A percentile compares a stretch with the other conserved stretches of the same genome.
Evolutionary conservation across 2,113 vertebrate species (phyloP).

Genomic region (Ptilorrhoa leucosticta): DNA sequence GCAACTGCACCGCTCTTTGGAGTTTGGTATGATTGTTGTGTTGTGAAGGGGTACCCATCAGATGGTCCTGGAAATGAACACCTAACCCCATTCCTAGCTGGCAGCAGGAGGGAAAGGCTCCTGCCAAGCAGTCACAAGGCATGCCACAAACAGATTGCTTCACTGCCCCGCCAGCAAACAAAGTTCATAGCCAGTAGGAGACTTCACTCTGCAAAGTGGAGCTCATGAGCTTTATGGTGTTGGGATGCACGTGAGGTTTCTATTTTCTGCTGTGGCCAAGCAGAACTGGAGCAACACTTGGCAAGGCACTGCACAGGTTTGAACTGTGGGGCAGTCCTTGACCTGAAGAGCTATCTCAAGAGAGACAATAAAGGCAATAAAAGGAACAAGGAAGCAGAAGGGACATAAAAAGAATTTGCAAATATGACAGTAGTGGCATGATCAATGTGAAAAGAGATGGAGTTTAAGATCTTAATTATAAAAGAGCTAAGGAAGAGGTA

Average conservation of each 20-base stretch:
- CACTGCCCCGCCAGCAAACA: neutral
- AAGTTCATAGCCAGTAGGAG: neutral
- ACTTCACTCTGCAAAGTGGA: neutral
- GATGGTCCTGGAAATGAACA: neutral
- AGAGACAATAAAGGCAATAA: neutral
- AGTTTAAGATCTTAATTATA: neutral
- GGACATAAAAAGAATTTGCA: neutral
- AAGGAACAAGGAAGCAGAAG: neutral
- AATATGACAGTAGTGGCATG: neutral
- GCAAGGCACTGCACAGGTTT: neutral
- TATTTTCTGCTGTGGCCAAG: neutral
- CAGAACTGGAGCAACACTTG: neutral
- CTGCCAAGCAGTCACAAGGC: slow-evolving; percentile 10
- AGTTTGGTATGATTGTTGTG: neutral
- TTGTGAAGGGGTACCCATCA: neutral
- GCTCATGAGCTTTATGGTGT: neutral
- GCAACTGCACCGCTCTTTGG: neutral
- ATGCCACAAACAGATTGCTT: neutral
- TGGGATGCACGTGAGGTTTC: neutral
- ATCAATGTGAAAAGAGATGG: neutral
- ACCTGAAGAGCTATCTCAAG: neutral
- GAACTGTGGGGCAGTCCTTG: neutral
- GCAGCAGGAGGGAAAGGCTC: neutral
- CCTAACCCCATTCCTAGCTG: neutral
- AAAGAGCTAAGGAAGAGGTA: neutral